Base-by-base conservation (phyloP, 2,113 vertebrate genomes). In the Dromiciops gliroides region DNA sequence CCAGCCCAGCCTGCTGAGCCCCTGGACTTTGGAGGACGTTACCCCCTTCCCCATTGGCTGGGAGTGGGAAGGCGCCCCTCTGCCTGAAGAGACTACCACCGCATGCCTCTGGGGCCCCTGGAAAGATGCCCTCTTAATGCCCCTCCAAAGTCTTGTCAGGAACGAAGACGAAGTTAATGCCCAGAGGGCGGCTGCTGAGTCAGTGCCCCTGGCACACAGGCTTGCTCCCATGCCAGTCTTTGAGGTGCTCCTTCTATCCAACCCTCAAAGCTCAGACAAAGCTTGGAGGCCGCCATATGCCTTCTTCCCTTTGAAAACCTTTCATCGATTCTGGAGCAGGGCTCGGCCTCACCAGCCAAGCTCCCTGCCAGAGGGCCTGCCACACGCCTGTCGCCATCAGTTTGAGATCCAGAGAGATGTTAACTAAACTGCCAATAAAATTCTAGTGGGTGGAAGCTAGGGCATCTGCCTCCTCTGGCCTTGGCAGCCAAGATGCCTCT, bases 261-360 rank as follows among this genome's bases (percentile, higher is more conserved):
- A 97, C 97, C 97, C 97, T 2, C 95, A 50, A 95, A 96, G 48
- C 92, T 96, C 0, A 94, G 96, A 96, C 97, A 96, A 94, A 97
- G 97, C 93, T 96, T 97, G 97, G 97, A 90, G 95, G 96, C 96
- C 97, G 97, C 97, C 98, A 98, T 97, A 97, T 23, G 83, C n/a
- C 97, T 98, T 97, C 97, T 97, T 97, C 97, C 97, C 98, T 98
- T 96, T 97, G 96, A 97, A 98, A n/a, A 97, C 97, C 97, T 98
- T 96, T 98, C 98, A 97, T 51, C 3, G 96, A 48, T 97, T 97
- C 98, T 97, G 97, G 97, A 88, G 75, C 44, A 9, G 31, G n/a
- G 0, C 75, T 12, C 3, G 14, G 83, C 16, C 83, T 23, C 83
- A 22, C 14, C 97, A 53, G 25, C 98, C 98, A 98, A 98, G 96